These are phyloP conservation scores for Drosophila fuyamai DNA, from an alignment of 1,140 invertebrate genomes.

Conservation along the genomic window DNA sequence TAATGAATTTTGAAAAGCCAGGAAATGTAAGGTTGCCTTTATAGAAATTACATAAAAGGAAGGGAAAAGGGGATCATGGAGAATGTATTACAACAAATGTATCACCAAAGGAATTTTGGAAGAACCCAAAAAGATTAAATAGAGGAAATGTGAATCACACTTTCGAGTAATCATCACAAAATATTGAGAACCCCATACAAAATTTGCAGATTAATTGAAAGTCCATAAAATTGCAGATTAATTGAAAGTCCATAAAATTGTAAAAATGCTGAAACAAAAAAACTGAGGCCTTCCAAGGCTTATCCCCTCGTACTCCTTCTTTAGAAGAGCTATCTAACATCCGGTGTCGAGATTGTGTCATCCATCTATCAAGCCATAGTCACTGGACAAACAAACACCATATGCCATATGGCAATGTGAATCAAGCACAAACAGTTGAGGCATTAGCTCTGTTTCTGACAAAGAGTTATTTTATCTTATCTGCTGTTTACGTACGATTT, in stretches of 20 bases:
- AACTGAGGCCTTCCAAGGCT: not conserved
- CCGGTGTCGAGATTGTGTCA: constrained; percentile 29
- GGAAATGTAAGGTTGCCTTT: too few species aligned
- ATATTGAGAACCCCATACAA: not conserved
- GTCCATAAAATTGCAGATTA: too few species aligned
- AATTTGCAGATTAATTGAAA: not conserved
- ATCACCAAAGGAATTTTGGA: not conserved
- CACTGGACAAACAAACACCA: constrained; percentile 37
- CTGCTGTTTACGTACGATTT: constrained; percentile 39
- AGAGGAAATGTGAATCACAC: not conserved
- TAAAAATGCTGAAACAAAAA: not conserved
- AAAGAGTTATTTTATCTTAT: constrained; percentile 52
- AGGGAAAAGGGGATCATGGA: not conserved
- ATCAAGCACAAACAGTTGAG: constrained; percentile 12
- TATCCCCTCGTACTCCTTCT: not conserved
- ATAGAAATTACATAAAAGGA: not conserved
- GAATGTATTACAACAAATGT: not conserved
- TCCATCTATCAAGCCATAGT: constrained; percentile 12
- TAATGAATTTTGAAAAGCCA: not conserved
- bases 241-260: not conserved
- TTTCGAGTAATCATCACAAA: not conserved
- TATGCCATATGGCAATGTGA: constrained; percentile 44
- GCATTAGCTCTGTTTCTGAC: constrained; percentile 25
- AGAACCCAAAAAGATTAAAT: not conserved
- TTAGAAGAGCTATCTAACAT: constrained; percentile 23